These are phyloP conservation scores for human (Homo sapiens) DNA, from an alignment of 2,113 vertebrate genomes.

Conservation along the genomic window GRCh38 chr3:175294001-175294500, in stretches of 20 bases:
- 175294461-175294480: not conserved
- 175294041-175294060: not conserved
- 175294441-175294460: not conserved
- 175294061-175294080: not conserved
- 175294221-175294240: not conserved
- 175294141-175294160: not conserved
- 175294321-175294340: not conserved
- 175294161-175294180: not conserved
- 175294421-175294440: not conserved
- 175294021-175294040: not conserved
- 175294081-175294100: not conserved
- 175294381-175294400: not conserved
- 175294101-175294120: not conserved
- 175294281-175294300: not conserved
- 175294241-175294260: not conserved
- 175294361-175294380: not conserved
- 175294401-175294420: not conserved
- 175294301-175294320: rapidly evolving
- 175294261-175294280: not conserved
- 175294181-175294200: not conserved
- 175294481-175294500: not conserved
- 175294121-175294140: not conserved
- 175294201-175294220: not conserved
- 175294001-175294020: not conserved
- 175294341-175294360: not conserved